Conservation (phyloP, 2,888 invertebrate species). For the Capitulum mitella region DNA sequence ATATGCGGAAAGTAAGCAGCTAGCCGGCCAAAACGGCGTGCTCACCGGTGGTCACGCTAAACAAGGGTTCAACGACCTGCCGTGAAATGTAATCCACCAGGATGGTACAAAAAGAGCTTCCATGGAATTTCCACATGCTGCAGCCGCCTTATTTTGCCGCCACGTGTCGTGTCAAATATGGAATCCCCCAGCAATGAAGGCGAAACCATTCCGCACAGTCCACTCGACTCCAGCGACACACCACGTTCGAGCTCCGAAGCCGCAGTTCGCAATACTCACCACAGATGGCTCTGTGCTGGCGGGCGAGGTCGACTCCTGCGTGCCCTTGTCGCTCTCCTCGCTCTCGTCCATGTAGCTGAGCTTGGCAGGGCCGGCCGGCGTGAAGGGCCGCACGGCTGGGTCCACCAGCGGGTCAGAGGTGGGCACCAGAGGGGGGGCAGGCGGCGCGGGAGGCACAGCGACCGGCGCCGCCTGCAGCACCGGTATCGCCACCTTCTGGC, state of each 20-base stretch:
- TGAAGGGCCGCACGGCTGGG: neutral
- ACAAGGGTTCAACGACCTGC: no score
- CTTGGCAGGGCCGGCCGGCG: neutral
- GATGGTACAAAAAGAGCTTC: no score
- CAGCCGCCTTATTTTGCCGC: no score
- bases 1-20: no score
- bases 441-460: neutral
- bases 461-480: neutral
- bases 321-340: conserved; percentile 22
- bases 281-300: conserved; percentile 13
- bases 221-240: no score
- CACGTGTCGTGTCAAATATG: no score
- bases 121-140: no score
- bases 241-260: neutral
- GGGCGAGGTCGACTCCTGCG: neutral
- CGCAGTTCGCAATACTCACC: neutral
- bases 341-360: conserved; percentile 25
- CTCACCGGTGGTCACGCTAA: no score
- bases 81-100: no score
- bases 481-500: neutral
- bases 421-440: neutral
- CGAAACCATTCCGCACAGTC: no score
- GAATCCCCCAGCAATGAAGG: no score
- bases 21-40: no score
- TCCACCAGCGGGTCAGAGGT: neutral